Evolutionary conservation across 2,113 vertebrate species (phyloP).

Genomic region (Festucalex cinctus): DNA sequence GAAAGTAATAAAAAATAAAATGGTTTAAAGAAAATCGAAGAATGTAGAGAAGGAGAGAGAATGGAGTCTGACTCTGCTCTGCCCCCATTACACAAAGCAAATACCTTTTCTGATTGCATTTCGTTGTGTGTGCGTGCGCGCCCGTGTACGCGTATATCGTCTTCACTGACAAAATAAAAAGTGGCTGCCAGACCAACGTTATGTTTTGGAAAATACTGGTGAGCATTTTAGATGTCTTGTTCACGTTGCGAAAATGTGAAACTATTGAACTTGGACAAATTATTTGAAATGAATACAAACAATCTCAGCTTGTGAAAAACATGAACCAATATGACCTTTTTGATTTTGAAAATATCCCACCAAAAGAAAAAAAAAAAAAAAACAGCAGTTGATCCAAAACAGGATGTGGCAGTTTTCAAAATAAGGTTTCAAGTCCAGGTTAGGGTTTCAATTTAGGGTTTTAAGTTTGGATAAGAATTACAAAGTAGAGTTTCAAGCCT

Average conservation of each 20-base stretch:
- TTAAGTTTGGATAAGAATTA: neutral
- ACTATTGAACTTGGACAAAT: neutral
- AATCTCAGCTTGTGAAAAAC: constrained; percentile 22
- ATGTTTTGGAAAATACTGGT: neutral
- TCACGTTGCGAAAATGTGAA: neutral
- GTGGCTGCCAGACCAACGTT: neutral
- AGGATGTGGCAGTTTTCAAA: neutral
- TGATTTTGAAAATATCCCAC: neutral
- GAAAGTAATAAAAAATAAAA: neutral
- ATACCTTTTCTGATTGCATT: constrained; percentile 42
- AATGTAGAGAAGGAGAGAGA: constrained; percentile 6
- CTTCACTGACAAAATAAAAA: neutral
- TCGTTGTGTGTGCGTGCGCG: constrained; percentile 2
- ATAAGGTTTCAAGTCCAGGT: neutral
- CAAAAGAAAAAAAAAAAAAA: no score
- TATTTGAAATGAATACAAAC: constrained; percentile 38
- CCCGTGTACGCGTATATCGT: neutral
- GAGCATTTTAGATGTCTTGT: neutral
- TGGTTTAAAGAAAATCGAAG: constrained; percentile 14
- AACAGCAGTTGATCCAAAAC: neutral
- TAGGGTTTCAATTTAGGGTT: neutral
- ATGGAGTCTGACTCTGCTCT: constrained; percentile 25
- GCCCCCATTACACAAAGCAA: constrained; percentile 29
- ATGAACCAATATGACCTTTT: neutral
- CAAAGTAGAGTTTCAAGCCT: neutral